phyloP scores from a whole-genome alignment of 2,888 invertebrate species.

The Morpho helenor region DNA sequence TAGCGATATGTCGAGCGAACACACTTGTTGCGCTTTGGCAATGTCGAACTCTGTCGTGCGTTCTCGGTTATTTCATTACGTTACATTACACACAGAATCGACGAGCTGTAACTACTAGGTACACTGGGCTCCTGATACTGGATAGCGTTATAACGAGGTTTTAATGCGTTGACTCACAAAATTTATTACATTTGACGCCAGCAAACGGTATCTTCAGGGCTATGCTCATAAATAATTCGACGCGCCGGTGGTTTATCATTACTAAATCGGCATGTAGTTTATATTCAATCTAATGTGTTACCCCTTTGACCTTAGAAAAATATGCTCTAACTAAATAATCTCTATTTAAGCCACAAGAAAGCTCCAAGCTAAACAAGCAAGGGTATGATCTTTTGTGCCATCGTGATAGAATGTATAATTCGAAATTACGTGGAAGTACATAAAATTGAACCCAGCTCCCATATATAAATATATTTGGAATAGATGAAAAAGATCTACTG shows the following conservation, averaged over 20 bases:
- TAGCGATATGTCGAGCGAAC: slow-evolving; percentile 38
- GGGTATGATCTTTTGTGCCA: no score
- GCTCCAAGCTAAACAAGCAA: no score
- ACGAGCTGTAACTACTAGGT: slow-evolving; percentile 34
- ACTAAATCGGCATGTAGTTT: slow-evolving; percentile 5
- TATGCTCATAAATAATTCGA: slow-evolving; percentile 47
- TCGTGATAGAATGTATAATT: no score
- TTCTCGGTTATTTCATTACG: slow-evolving; percentile 41
- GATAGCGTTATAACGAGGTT: slow-evolving; percentile 62
- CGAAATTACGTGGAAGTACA: no score
- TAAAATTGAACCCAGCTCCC: no score
- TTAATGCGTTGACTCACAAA: slow-evolving; percentile 60
- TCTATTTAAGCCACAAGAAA: no score
- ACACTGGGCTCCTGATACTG: slow-evolving; percentile 39
- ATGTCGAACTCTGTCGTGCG: slow-evolving; percentile 37
- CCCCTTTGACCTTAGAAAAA: no score
- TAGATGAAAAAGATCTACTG: no score
- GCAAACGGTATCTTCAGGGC: slow-evolving; percentile 39
- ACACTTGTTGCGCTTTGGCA: slow-evolving; percentile 53
- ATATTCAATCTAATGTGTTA: slow-evolving; percentile 1
- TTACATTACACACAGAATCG: slow-evolving; percentile 38
- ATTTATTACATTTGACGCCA: slow-evolving; percentile 61
- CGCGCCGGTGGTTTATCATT: slow-evolving; percentile 23
- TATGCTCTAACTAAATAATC: no score
- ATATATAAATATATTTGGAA: no score